These are phyloP conservation scores for Epinephelus lanceolatus DNA, from an alignment of 2,113 vertebrate species.

Conservation along the genomic window DNA sequence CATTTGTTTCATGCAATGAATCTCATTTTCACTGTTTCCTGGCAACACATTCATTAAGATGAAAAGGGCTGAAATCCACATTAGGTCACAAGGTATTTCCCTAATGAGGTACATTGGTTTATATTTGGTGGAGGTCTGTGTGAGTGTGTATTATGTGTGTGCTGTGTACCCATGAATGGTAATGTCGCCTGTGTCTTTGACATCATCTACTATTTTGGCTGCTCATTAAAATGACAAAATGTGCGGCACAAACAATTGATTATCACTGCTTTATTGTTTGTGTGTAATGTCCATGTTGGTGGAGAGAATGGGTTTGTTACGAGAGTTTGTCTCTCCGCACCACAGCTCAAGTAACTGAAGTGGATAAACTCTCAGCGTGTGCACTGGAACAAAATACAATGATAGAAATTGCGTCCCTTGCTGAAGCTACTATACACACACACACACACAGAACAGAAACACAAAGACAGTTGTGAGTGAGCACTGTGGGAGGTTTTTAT, in stretches of 20 bases:
- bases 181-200: conserved; percentile 36
- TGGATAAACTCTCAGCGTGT: conserved; percentile 37
- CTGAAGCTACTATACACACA: neutral
- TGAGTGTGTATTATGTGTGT: neutral
- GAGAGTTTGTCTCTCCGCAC: conserved; percentile 6
- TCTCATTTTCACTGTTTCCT: conserved; percentile 22
- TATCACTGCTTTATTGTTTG: conserved; percentile 41
- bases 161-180: neutral
- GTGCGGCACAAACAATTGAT: conserved; percentile 57
- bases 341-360: conserved; percentile 39
- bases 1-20: conserved; percentile 8
- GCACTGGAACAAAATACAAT: conserved; percentile 12
- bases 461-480: conserved; percentile 11
- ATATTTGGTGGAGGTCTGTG: neutral
- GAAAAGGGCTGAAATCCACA: conserved; percentile 35
- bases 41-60: conserved; percentile 48
- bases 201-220: conserved; percentile 10
- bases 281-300: conserved; percentile 30
- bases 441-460: neutral
- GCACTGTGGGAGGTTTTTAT: conserved; percentile 45
- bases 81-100: conserved; percentile 51
- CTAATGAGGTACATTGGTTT: conserved; percentile 54
- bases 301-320: conserved; percentile 39
- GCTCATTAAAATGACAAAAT: conserved; percentile 77
- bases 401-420: conserved; percentile 22